Conservation (phyloP, 1,140 invertebrate species). For the Battus philenor region DNA sequence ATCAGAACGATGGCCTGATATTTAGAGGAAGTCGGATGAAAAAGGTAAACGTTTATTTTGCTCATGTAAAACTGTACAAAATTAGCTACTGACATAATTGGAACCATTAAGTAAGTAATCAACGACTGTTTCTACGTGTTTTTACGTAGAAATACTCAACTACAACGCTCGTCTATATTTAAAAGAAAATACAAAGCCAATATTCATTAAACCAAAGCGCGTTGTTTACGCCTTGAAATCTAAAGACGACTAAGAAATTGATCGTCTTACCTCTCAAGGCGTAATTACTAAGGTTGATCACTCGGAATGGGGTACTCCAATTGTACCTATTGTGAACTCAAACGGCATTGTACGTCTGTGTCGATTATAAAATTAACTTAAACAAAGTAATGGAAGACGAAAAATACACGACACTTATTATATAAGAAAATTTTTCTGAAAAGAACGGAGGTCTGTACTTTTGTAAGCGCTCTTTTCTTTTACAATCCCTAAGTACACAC, state of each 20-base stretch:
- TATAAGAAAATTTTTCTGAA: constrained; percentile 22
- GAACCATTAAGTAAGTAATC: no score
- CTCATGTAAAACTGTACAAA: no score
- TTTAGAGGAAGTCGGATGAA: no score
- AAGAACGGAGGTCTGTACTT: constrained; percentile 23
- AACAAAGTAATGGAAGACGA: constrained; percentile 18
- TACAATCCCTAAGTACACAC: constrained; percentile 37
- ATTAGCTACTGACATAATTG: no score
- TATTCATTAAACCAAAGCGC: constrained; percentile 23
- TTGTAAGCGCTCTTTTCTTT: constrained; percentile 31
- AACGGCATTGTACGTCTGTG: no score
- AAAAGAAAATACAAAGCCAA: constrained; percentile 18
- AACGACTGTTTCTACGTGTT: no score
- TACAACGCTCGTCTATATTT: no score
- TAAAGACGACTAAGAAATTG: constrained; percentile 24
- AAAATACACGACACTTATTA: constrained; percentile 20
- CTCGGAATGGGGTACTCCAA: constrained; percentile 21
- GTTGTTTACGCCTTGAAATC: constrained; percentile 20
- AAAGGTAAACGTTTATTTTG: no score
- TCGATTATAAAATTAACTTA: constrained; percentile 22
- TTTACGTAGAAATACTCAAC: no score
- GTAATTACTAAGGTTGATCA: constrained; percentile 21
- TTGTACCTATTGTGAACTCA: constrained; percentile 18
- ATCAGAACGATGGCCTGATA: no score
- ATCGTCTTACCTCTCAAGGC: constrained; percentile 6